A percentile compares a stretch with the other conserved stretches of the same genome.
phyloP scores from a whole-genome alignment of 2,797 vertebrate species.

The Argyrosomus regius region DNA sequence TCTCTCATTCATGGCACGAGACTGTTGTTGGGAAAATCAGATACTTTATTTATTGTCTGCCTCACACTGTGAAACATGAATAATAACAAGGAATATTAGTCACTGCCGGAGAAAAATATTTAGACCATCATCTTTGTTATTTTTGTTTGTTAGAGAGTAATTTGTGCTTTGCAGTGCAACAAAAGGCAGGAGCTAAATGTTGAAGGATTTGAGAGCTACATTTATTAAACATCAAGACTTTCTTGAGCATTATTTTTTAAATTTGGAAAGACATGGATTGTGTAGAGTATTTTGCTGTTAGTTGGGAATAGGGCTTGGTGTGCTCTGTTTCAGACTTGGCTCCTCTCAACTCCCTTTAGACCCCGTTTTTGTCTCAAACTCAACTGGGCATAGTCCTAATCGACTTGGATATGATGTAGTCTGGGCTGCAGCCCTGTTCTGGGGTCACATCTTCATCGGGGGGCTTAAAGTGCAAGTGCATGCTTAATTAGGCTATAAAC shows the following conservation, averaged over 20 bases:
- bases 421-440: background rate
- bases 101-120: constrained; percentile 1
- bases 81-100: constrained; percentile 12
- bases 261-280: background rate
- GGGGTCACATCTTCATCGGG: background rate
- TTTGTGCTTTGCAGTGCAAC: constrained; percentile 19
- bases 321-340: constrained; percentile 5
- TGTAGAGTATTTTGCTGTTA: background rate
- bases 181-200: background rate
- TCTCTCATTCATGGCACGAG: constrained; percentile 29
- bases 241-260: background rate
- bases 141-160: constrained; percentile 13
- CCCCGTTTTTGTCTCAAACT: background rate
- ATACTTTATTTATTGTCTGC: constrained; percentile 28
- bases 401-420: constrained; percentile 6
- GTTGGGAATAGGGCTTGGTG: background rate
- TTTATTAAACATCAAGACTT: constrained; percentile 8
- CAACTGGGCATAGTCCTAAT: constrained; percentile 6
- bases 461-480: constrained; percentile 14
- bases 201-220: background rate
- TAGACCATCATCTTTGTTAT: background rate
- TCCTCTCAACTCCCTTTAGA: constrained; percentile 19
- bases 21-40: constrained; percentile 24
- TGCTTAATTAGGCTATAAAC: constrained; percentile 12
- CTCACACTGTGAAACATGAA: constrained; percentile 35